A percentile compares a stretch with the other conserved stretches of the same genome.
Conservation (phyloP, 2,113 vertebrate genomes). For the Cyrtonyx montezumae region DNA sequence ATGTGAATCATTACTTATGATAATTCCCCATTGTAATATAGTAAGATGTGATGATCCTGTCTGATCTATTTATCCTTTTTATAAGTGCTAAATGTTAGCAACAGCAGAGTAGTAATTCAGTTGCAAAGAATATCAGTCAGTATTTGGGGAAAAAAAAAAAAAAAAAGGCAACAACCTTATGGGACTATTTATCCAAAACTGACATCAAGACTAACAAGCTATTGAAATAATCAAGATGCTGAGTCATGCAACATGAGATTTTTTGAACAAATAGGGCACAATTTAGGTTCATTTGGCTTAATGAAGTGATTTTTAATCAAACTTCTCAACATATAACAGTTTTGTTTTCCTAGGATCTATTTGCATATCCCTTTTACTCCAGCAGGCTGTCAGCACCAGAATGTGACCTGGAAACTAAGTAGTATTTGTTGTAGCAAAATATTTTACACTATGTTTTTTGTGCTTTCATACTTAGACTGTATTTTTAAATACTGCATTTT, state of each 20-base stretch:
- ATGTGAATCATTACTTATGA: not conserved
- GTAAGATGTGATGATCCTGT: not conserved
- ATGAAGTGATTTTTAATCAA: not conserved
- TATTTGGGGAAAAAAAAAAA: not conserved
- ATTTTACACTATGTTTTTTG: not conserved
- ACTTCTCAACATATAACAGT: not conserved
- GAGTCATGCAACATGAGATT: not conserved
- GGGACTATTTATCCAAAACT: not conserved
- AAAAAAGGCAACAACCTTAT: not conserved
- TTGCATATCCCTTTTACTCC: accelerated
- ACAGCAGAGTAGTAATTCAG: not conserved
- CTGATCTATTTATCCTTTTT: too few relatives aligned
- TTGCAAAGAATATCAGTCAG: not conserved
- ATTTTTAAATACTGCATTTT: not conserved
- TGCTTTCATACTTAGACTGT: not conserved
- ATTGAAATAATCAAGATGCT: not conserved
- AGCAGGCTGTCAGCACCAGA: not conserved
- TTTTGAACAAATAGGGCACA: not conserved
- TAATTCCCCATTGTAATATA: not conserved
- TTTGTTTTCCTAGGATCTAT: not conserved
- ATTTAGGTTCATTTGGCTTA: not conserved
- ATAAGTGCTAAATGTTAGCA: not conserved
- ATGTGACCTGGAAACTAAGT: not conserved
- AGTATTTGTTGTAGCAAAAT: not conserved
- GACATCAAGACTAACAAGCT: not conserved